A percentile compares a stretch with the other conserved stretches of the same genome.
phyloP scores from a whole-genome alignment of 2,113 vertebrate species.

The Perognathus longimembris region DNA sequence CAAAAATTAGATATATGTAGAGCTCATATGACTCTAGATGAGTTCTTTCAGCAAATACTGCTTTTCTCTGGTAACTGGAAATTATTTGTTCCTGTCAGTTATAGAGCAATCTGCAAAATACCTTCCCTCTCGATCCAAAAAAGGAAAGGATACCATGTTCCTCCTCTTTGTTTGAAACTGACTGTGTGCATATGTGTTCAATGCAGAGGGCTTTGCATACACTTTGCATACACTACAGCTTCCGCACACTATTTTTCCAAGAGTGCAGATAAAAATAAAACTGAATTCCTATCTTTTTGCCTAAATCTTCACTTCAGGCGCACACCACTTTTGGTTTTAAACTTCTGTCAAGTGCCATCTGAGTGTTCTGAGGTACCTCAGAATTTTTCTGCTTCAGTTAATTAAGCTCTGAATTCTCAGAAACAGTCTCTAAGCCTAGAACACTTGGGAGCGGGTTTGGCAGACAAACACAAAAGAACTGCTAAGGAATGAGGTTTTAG shows the following conservation, averaged over 20 bases:
- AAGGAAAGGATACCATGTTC: background rate
- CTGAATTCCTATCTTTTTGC: background rate
- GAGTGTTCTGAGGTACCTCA: slow-evolving; percentile 25
- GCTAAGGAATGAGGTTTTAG: background rate
- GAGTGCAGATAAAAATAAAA: background rate
- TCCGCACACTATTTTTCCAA: background rate
- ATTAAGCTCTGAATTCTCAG: slow-evolving; percentile 55
- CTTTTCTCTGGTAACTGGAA: background rate
- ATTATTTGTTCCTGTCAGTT: background rate
- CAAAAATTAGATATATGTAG: background rate
- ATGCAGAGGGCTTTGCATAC: background rate
- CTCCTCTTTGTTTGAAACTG: background rate
- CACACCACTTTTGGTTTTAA: background rate
- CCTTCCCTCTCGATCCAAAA: background rate
- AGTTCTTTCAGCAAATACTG: background rate
- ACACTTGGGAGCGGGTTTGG: slow-evolving; percentile 50
- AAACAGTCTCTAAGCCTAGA: slow-evolving; percentile 24
- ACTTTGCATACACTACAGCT: background rate
- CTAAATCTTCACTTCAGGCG: background rate
- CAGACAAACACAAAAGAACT: slow-evolving; percentile 41
- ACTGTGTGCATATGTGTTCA: background rate
- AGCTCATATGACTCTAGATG: background rate
- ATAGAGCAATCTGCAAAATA: background rate
- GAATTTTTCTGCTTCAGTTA: slow-evolving; percentile 54
- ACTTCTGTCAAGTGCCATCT: slow-evolving; percentile 20